Evolutionary conservation across 37 sponge, comb jelly and placozoan species (phyloP).

Genomic region (Theonella swinhoei): DNA sequence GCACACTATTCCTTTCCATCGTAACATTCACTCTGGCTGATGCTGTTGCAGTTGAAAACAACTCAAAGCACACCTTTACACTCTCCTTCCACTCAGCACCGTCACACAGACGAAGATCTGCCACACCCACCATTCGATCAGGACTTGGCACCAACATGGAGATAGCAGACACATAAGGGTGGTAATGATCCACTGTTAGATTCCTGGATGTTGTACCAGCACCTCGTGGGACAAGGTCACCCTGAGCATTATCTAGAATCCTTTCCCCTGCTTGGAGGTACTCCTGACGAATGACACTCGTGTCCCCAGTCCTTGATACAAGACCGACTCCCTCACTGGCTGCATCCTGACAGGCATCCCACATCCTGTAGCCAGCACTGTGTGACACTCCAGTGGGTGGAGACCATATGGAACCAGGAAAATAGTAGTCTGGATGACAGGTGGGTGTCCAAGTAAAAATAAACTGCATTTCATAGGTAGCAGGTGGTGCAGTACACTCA

Average conservation of each 20-base stretch:
- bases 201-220: neutral
- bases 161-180: conserved; percentile 12
- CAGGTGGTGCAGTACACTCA: conserved; percentile 4
- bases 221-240: conserved; percentile 25
- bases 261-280: no score
- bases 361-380: conserved; percentile 45
- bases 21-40: conserved; percentile 5
- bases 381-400: conserved; percentile 59
- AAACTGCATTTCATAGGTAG: conserved; percentile 16
- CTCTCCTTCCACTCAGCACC: conserved; percentile 29
- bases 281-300: conserved; percentile 9
- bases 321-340: conserved; percentile 30
- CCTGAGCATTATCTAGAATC: no score
- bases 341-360: conserved; percentile 44
- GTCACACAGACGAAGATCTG: conserved; percentile 41
- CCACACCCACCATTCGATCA: conserved; percentile 56
- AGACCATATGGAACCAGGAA: conserved; percentile 36
- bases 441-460: conserved; percentile 28
- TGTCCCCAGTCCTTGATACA: conserved; percentile 29
- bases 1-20: conserved; percentile 20
- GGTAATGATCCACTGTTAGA: conserved; percentile 6
- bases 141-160: conserved; percentile 23
- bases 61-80: conserved; percentile 38
- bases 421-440: conserved; percentile 49
- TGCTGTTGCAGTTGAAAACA: conserved; percentile 50